Percentiles rank a stretch among this genome's conserved stretches.
Evolutionary conservation across 2,797 vertebrate species (phyloP).

Genomic region (Mycteria americana): DNA sequence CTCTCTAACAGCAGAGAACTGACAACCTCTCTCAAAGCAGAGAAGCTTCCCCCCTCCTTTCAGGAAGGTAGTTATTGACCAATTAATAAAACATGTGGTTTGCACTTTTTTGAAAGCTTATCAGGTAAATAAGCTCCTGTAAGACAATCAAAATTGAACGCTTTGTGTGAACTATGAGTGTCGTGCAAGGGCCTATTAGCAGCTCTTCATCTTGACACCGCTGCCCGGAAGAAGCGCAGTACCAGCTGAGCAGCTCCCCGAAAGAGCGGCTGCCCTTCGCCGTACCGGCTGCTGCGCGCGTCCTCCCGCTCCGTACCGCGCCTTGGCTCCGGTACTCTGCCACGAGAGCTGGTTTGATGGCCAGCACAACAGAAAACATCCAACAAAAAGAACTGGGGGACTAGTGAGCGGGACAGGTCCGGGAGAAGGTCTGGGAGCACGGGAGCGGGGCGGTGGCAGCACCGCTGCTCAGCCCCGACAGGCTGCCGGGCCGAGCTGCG

Average conservation of each 20-base stretch:
- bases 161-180: accelerated
- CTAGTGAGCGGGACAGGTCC: not conserved
- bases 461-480: not conserved
- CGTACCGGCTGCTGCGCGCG: accelerated
- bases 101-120: not conserved
- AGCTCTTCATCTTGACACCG: not conserved
- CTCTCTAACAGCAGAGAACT: not conserved
- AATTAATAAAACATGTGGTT: too few relatives aligned
- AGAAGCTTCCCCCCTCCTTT: not conserved
- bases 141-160: accelerated
- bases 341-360: not conserved
- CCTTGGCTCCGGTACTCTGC: not conserved
- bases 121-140: too few relatives aligned
- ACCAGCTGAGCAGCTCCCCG: not conserved
- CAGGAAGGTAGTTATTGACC: not conserved
- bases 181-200: not conserved
- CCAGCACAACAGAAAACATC: not conserved
- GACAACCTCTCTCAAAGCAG: not conserved
- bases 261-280: not conserved
- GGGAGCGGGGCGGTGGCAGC: not conserved
- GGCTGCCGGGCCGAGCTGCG: not conserved
- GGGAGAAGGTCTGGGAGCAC: not conserved
- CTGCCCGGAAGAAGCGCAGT: not conserved
- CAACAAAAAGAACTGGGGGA: not conserved
- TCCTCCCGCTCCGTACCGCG: not conserved